These are phyloP conservation scores for Caenorhabditis remanei DNA, from an alignment of 1,140 invertebrate genomes.

Conservation along the genomic window DNA sequence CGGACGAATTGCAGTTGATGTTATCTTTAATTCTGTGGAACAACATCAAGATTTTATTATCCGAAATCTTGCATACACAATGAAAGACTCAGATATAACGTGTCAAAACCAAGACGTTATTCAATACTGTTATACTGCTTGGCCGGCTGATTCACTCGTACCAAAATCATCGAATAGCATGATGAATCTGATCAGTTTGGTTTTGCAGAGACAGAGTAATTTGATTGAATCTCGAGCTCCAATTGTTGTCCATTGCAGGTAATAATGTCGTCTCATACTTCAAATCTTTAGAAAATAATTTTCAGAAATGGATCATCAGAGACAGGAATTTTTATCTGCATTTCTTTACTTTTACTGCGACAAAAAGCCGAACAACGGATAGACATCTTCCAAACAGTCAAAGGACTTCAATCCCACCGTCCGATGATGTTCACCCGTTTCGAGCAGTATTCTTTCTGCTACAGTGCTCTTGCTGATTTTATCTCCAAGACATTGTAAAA, in stretches of 20 bases:
- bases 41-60: conserved; percentile 58
- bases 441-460: conserved; percentile 76
- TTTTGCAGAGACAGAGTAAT: conserved; percentile 72
- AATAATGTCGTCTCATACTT: not conserved
- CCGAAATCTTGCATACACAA: conserved; percentile 69
- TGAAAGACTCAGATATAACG: not conserved
- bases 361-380: conserved; percentile 79
- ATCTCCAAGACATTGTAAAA: conserved; percentile 32
- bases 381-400: conserved; percentile 80
- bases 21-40: conserved; percentile 13
- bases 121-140: conserved; percentile 69
- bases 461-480: conserved; percentile 69
- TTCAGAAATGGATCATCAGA: conserved; percentile 79
- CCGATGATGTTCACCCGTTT: conserved; percentile 45
- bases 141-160: conserved; percentile 62
- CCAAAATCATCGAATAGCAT: conserved; percentile 66
- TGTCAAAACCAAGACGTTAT: conserved; percentile 28
- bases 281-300: conserved; percentile 6
- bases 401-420: conserved; percentile 71
- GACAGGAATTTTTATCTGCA: conserved; percentile 79
- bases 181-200: conserved; percentile 72
- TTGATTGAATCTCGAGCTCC: conserved; percentile 68
- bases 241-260: conserved; percentile 75
- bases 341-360: conserved; percentile 79
- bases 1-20: not conserved